phyloP scores from a whole-genome alignment of 1,140 invertebrate species.

The Hestina assimilis region DNA sequence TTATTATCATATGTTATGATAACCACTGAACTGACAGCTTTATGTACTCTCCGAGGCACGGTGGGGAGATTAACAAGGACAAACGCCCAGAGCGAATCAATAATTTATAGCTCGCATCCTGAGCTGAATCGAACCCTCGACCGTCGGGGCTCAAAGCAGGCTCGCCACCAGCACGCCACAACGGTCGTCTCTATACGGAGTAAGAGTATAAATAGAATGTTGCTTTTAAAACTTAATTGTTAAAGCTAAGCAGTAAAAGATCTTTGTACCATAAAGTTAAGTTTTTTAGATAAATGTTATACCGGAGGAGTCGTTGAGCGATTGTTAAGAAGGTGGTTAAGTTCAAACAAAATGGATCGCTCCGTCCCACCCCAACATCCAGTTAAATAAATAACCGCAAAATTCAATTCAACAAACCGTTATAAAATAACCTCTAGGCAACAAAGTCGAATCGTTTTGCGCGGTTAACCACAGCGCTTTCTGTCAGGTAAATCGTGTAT shows the following conservation, averaged over 20 bases:
- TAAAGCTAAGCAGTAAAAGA: too few species aligned
- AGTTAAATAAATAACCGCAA: conserved; percentile 75
- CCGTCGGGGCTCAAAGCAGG: too few species aligned
- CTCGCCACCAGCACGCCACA: too few species aligned
- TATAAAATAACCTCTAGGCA: conserved; percentile 72
- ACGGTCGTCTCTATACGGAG: too few species aligned
- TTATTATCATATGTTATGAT: too few species aligned
- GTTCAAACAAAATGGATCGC: conserved; percentile 29
- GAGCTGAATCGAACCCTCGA: too few species aligned
- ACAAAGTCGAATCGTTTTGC: conserved; percentile 74
- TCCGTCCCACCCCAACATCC: conserved; percentile 41
- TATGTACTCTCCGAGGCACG: too few species aligned
- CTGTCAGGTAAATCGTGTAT: conserved; percentile 66
- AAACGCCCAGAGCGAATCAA: too few species aligned
- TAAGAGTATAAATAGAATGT: too few species aligned
- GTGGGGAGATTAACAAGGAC: too few species aligned
- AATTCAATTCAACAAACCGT: conserved; percentile 76
- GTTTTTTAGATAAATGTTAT: conserved; percentile 8
- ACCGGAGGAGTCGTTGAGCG: conserved; percentile 5
- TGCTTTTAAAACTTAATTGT: background rate
- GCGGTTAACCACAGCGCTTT: conserved; percentile 71
- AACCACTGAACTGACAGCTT: too few species aligned
- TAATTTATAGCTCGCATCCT: too few species aligned
- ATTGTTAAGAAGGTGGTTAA: conserved; percentile 8
- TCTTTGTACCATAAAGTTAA: background rate